phyloP scores from a whole-genome alignment of 2,888 invertebrate species.

The Drosophila austrosaltans region DNA sequence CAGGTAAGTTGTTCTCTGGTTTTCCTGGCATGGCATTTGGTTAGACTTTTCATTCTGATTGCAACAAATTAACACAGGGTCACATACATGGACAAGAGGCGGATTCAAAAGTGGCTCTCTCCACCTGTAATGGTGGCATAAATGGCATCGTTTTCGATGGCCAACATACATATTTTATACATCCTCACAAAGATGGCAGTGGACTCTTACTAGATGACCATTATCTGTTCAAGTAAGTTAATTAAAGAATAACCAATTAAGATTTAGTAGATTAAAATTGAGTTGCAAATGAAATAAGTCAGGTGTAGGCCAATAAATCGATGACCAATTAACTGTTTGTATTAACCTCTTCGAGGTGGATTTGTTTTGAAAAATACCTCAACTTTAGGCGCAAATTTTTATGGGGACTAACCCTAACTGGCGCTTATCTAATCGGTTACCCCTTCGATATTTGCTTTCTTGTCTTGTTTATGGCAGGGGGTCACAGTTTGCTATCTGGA shows the following conservation, averaged over 20 bases:
- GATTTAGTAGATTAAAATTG: no score
- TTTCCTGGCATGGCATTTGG: background rate
- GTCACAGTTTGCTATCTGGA: conserved; percentile 39
- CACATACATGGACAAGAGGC: conserved; percentile 87
- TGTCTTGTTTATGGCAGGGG: background rate
- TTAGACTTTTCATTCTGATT: conserved; percentile 17
- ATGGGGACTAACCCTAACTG: background rate
- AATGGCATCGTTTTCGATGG: conserved; percentile 93
- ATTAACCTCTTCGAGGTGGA: no score
- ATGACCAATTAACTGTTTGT: no score
- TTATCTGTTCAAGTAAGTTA: conserved; percentile 82
- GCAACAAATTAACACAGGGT: conserved; percentile 84
- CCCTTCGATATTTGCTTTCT: conserved; percentile 26
- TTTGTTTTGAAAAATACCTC: no score
- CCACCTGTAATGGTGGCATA: conserved; percentile 88
- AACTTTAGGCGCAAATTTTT: background rate
- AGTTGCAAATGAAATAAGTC: no score
- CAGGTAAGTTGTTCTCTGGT: conserved; percentile 73
- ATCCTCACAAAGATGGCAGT: conserved; percentile 74
- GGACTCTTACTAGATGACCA: conserved; percentile 81
- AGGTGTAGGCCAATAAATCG: no score
- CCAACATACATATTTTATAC: conserved; percentile 89
- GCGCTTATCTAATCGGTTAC: conserved; percentile 50
- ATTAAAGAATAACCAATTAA: background rate
- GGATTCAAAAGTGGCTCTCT: conserved; percentile 92